These are phyloP conservation scores for Borostomias antarcticus DNA, from an alignment of 2,797 vertebrate species.

Conservation along the genomic window DNA sequence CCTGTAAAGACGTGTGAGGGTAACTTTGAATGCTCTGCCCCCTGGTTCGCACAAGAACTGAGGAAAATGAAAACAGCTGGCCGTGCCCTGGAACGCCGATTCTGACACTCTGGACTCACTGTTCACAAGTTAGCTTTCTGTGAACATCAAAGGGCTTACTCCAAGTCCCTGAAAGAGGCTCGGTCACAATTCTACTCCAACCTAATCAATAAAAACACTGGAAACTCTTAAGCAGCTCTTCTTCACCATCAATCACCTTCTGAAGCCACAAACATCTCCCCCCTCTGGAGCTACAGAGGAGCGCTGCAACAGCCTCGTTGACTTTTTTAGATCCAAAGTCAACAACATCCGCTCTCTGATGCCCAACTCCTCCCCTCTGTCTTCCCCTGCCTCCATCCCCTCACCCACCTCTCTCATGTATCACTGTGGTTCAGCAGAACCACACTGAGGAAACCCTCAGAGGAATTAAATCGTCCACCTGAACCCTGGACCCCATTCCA, in stretches of 20 bases:
- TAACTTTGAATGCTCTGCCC: background rate
- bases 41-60: no score
- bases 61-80: background rate
- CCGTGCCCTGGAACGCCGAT: background rate
- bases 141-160: background rate
- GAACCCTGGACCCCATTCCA: background rate
- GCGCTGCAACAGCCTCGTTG: background rate
- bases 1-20: background rate
- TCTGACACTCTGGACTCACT: background rate
- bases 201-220: background rate
- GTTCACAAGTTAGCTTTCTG: background rate
- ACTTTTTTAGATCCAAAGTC: background rate
- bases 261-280: constrained; percentile 1
- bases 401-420: background rate
- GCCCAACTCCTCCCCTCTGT: background rate
- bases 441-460: background rate
- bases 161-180: background rate
- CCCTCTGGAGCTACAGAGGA: background rate
- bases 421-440: background rate
- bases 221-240: constrained; percentile 3
- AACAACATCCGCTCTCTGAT: constrained; percentile 2
- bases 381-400: no score
- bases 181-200: background rate
- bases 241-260: constrained; percentile 7
- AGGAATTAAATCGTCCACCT: background rate